Evolutionary conservation across 2,888 invertebrate genomes (phyloP), one percentile per base, ranked within the genome.

Genomic region (Chloroclystis v-ata): DNA sequence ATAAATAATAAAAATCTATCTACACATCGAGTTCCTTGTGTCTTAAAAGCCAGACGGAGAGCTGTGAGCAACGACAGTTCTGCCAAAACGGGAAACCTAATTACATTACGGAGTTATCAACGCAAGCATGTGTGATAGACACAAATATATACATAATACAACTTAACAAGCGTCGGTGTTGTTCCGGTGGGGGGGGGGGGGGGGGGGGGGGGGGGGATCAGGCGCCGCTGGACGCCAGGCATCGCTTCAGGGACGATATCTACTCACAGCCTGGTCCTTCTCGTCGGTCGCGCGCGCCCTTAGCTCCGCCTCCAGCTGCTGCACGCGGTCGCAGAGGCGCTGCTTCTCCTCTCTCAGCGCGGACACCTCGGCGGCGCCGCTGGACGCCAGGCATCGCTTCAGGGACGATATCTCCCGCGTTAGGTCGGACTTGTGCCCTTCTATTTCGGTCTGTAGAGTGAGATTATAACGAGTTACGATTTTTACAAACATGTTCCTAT

Each of bases 391-490:
- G 49, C 80, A 82, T 52, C 77, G 63, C 70, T 69, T 76, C 7
- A 89, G 67, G 0, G 74, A 65, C 1, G 78, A 69, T 4, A 89
- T 74, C 62, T 89, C 83, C 7, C 75, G 75, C 6, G 78, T 72
- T 30, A 89, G 59, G 11, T 81, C 75, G 0, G 65, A 60, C 43
- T 83, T 85, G 54, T 89, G 89, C 28, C 72, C 69, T 52, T 89
- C 85, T 25, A 89, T 73, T 60, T 89, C 89, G 20, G 75, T 82
- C 89, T 89, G 60, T 10, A 49, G 45, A 1, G 2, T 0, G n/a
- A 30, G 3, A 29, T 7, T n/a, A n/a, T n/a, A n/a, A n/a, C n/a
- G n/a, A n/a, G n/a, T n/a, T n/a, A n/a, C n/a, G n/a, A n/a, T n/a
- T n/a, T n/a, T n/a, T n/a, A n/a, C n/a, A n/a, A n/a, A n/a, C n/a